Evolutionary conservation across 2,113 vertebrate genomes (phyloP).

Genomic region (Manacus vitellinus): DNA sequence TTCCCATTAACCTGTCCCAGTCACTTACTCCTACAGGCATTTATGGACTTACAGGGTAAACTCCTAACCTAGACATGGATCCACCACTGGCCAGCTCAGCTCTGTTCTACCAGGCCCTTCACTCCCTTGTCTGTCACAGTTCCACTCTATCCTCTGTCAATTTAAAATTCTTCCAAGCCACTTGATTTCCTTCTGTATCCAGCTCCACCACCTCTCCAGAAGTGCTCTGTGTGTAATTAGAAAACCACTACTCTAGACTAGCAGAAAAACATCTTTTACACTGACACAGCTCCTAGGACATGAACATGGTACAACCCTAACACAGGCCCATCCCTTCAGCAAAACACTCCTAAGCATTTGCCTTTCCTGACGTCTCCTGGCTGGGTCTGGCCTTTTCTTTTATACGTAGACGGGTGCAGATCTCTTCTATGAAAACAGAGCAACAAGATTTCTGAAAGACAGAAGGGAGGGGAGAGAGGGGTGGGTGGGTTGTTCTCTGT

Average conservation of each 20-base stretch:
- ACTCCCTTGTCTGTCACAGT: background rate
- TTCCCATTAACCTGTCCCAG: background rate
- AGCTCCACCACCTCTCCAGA: background rate
- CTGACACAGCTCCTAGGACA: background rate
- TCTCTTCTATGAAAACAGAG: constrained; percentile 80
- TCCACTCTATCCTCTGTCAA: background rate
- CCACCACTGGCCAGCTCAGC: background rate
- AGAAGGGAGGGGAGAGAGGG: background rate
- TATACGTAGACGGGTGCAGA: constrained; percentile 76
- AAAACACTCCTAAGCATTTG: constrained; percentile 68
- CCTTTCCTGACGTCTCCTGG: constrained; percentile 75
- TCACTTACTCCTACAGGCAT: background rate
- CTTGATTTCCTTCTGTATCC: background rate
- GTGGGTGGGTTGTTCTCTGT: background rate
- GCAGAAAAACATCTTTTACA: background rate
- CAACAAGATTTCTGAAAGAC: constrained; percentile 85
- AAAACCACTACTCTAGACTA: constrained; percentile 16
- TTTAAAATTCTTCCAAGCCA: background rate
- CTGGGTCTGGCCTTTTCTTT: constrained; percentile 30
- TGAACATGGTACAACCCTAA: background rate
- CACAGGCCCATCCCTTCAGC: background rate
- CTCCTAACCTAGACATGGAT: background rate
- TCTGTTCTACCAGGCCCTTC: background rate
- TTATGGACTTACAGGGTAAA: background rate
- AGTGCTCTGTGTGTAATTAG: background rate